phyloP scores from a whole-genome alignment of 2,888 invertebrate genomes.

The Polietes domitor region DNA sequence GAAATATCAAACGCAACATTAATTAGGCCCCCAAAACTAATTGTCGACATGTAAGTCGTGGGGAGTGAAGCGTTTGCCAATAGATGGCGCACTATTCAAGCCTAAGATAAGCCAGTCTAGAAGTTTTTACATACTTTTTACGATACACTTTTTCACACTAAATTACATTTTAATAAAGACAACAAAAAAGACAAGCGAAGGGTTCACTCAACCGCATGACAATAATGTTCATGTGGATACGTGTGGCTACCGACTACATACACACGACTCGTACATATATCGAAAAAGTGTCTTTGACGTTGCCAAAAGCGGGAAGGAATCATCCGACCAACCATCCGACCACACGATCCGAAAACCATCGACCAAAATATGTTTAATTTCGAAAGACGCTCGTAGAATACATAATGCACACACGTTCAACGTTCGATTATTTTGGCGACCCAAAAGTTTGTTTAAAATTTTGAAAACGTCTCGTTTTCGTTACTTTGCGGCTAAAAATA shows the following conservation, averaged over 20 bases:
- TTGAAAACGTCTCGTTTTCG: slow-evolving; percentile 42
- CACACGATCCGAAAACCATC: neutral
- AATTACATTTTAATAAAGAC: neutral
- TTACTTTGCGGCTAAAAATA: slow-evolving; percentile 37
- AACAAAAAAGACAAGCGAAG: neutral
- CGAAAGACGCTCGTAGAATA: slow-evolving; percentile 63
- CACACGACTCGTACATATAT: neutral
- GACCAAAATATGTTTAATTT: slow-evolving; percentile 41
- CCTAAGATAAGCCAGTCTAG: too few species aligned
- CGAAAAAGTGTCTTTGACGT: slow-evolving; percentile 60
- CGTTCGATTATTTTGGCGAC: slow-evolving; percentile 33
- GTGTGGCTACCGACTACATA: too few species aligned
- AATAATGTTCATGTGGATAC: neutral
- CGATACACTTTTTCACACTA: slow-evolving; percentile 2
- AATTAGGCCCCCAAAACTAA: too few species aligned
- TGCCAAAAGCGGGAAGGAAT: slow-evolving; percentile 67
- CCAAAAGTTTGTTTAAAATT: slow-evolving; percentile 45
- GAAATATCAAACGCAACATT: too few species aligned
- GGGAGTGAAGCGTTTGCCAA: too few species aligned
- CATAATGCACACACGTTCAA: slow-evolving; percentile 47
- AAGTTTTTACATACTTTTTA: too few species aligned
- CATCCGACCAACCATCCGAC: neutral
- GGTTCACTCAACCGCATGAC: slow-evolving; percentile 26
- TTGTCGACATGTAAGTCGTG: too few species aligned
- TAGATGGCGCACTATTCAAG: too few species aligned